Conservation (phyloP, 2,888 invertebrate species). For the Nymphalis c-album region DNA sequence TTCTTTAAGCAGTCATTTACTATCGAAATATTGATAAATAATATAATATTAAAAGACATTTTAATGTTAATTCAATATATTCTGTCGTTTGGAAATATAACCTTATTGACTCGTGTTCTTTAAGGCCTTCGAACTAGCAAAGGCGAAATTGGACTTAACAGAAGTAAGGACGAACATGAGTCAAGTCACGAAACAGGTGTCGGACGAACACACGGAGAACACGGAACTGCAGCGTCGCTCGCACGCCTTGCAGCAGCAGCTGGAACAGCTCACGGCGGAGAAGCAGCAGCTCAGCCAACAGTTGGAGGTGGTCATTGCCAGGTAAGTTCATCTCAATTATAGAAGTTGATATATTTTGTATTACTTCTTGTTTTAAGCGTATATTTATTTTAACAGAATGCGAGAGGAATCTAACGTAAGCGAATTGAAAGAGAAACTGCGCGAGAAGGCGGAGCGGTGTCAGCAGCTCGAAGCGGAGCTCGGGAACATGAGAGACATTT, state of each 20-base stretch:
- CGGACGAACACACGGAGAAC: slow-evolving; percentile 56
- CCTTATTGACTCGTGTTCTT: not conserved
- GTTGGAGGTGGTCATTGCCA: slow-evolving; percentile 51
- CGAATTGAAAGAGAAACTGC: slow-evolving; percentile 72
- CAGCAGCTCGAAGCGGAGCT: slow-evolving; percentile 72
- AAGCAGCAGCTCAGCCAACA: slow-evolving; percentile 52
- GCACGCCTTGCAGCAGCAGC: slow-evolving; percentile 49
- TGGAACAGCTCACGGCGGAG: slow-evolving; percentile 49
- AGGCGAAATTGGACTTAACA: slow-evolving; percentile 73
- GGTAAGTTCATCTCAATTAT: slow-evolving; percentile 43
- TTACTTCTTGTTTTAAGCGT: not conserved
- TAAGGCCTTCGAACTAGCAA: slow-evolving; percentile 77
- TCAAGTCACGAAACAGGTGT: slow-evolving; percentile 72
- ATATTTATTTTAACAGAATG: slow-evolving; percentile 48
- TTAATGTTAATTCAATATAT: too few species aligned
- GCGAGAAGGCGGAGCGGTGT: slow-evolving; percentile 68
- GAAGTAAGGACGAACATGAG: slow-evolving; percentile 72
- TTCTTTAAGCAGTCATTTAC: too few species aligned
- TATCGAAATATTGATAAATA: too few species aligned
- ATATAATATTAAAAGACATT: too few species aligned
- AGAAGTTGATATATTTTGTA: too few species aligned
- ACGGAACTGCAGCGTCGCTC: slow-evolving; percentile 50
- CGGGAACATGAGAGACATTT: slow-evolving; percentile 69
- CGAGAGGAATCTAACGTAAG: slow-evolving; percentile 67
- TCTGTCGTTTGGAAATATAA: not conserved